Percentiles rank a stretch among this genome's conserved stretches.
phyloP scores from a whole-genome alignment of 1,140 invertebrate genomes.

The Pseudomyrmex sp. region DNA sequence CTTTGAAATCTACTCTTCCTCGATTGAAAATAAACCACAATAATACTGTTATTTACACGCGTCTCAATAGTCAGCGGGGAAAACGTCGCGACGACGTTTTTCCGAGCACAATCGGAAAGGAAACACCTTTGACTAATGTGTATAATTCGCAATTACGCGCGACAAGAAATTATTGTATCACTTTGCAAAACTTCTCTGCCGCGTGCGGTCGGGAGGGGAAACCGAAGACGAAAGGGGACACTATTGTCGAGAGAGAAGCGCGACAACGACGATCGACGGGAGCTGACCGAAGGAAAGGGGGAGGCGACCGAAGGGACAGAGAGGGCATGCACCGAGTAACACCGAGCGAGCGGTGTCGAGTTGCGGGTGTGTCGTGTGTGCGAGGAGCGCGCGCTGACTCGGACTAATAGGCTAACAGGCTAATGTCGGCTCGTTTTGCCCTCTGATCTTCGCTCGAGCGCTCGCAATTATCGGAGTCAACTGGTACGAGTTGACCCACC shows the following conservation, averaged over 20 bases:
- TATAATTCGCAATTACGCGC: background rate
- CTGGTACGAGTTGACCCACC: conserved; percentile 79
- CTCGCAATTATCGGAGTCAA: conserved; percentile 82
- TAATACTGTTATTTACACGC: too few species aligned
- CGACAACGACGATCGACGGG: too few species aligned
- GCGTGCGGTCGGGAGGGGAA: background rate
- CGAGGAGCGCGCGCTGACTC: conserved; percentile 74
- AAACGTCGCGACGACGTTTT: too few species aligned
- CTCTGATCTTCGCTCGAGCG: conserved; percentile 76
- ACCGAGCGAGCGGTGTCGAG: conserved; percentile 31
- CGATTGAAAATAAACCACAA: too few species aligned
- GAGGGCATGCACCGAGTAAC: background rate
- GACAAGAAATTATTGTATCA: conserved; percentile 9
- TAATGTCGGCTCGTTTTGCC: conserved; percentile 81
- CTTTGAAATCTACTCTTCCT: too few species aligned
- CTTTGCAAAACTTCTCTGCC: background rate
- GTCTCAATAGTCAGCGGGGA: too few species aligned
- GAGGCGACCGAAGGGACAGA: background rate
- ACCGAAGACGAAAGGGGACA: background rate
- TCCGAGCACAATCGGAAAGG: too few species aligned
- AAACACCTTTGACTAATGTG: too few species aligned
- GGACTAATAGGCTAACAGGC: conserved; percentile 81
- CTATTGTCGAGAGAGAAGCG: background rate
- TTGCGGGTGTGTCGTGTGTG: conserved; percentile 59
- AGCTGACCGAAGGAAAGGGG: background rate